phyloP scores from a whole-genome alignment of 1,140 invertebrate genomes.

The Rhopalosiphum padi region DNA sequence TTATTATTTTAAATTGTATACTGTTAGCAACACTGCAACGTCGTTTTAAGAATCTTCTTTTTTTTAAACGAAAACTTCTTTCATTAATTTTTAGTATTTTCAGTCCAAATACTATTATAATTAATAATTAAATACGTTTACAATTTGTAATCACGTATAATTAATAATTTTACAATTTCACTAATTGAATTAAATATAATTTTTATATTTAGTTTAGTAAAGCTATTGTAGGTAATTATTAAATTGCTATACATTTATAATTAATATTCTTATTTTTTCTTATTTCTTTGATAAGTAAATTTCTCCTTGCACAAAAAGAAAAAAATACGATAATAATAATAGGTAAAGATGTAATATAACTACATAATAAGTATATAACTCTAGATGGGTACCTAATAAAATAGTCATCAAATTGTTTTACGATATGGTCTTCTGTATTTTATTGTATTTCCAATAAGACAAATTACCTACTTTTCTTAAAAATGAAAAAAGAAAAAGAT shows the following conservation, averaged over 20 bases:
- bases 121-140: background rate
- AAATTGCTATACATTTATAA: background rate
- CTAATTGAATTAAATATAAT: background rate
- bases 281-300: background rate
- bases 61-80: background rate
- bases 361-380: background rate
- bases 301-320: background rate
- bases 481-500: background rate
- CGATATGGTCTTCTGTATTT: background rate
- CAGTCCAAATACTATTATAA: background rate
- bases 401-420: background rate
- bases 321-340: background rate
- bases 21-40: background rate
- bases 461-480: background rate
- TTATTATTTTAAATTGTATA: background rate
- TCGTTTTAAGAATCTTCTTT: background rate
- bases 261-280: background rate
- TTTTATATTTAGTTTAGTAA: background rate
- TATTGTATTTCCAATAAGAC: background rate
- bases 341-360: background rate
- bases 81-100: background rate
- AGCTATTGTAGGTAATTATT: background rate
- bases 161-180: background rate
- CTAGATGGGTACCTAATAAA: background rate
- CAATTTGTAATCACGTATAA: background rate